Base-by-base conservation (phyloP, 1,140 invertebrate species). In the Drosophila sechellia region DNA sequence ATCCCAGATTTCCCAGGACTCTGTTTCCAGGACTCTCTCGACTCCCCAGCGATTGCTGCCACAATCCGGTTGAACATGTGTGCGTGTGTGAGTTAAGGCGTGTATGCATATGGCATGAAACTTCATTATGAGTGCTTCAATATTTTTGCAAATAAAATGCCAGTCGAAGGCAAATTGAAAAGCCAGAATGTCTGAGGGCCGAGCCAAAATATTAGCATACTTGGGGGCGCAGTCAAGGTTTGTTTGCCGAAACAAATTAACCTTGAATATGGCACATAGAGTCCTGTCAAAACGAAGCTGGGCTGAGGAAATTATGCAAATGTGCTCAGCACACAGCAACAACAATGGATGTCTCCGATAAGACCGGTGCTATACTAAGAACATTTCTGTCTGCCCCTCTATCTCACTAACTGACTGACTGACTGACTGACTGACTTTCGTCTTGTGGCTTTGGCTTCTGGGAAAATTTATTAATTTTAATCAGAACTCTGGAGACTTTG, bases 161-260 rank as follows among this genome's bases (percentile, higher is more conserved):
- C 57, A 80, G 50, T 80, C 43, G 70, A 63, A 71, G 40, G 54
- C 53, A 69, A 50, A 73, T 63, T 69, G 66, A 66, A 80, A 77
- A 60, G 56, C 65, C 40, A 66, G 61, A 46, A 25, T 55, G 49
- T 22, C 61, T 39, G 48, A 12, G 20, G n/a, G 59, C 10, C 13
- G n/a, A 45, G 39, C 45, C 1, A 39, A 83, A 66, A 81, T 69
- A 86, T 86, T 87, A 83, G 84, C 83, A 86, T 86, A 86, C 83
- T 87, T 81, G 63, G 61, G 63, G 58, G 70, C 58, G 65, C 58
- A 40, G 50, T 57, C 75, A 79, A 86, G 59, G 65, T 87, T 86
- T 87, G 75, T 81, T 87, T 70, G 55, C 65, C 64, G 71, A 79
- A 79, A 71, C 79, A 86, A 86, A 87, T 86, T 86, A 86, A 87